These are phyloP conservation scores for Drosophila littoralis DNA, from an alignment of 1,140 invertebrate genomes.

Conservation along the genomic window DNA sequence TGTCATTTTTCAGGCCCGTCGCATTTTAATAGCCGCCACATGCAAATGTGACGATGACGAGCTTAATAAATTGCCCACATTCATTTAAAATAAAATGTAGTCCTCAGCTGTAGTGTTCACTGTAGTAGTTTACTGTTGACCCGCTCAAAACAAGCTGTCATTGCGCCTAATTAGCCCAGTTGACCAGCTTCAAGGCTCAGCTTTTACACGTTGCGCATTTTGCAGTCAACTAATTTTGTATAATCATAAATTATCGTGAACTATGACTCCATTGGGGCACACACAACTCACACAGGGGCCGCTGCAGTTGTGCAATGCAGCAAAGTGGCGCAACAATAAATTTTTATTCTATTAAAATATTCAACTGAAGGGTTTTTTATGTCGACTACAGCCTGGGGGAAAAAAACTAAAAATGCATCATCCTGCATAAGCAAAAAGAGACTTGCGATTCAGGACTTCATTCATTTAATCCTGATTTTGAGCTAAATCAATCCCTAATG, in stretches of 20 bases:
- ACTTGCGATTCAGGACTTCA: too few species aligned
- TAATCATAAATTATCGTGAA: conserved; percentile 77
- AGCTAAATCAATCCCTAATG: too few species aligned
- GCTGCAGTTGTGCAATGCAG: conserved; percentile 49
- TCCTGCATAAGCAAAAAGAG: too few species aligned
- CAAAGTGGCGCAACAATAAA: conserved; percentile 62
- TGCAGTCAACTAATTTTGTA: conserved; percentile 60
- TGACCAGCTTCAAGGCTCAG: not conserved
- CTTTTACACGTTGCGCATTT: conserved; percentile 10
- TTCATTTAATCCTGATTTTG: too few species aligned
- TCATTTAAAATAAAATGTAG: conserved; percentile 41
- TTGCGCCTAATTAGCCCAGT: conserved; percentile 63
- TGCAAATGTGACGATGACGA: conserved; percentile 76
- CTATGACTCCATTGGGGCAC: conserved; percentile 51
- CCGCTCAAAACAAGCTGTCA: conserved; percentile 67
- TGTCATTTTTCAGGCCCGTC: conserved; percentile 72
- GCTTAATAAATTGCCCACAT: conserved; percentile 73
- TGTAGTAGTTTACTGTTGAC: conserved; percentile 19
- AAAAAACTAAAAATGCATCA: too few species aligned
- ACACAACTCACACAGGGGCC: conserved; percentile 10
- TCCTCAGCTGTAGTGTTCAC: conserved; percentile 17
- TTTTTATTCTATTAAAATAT: conserved; percentile 62
- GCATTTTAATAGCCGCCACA: conserved; percentile 67
- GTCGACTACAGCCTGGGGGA: not conserved
- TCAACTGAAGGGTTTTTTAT: conserved; percentile 31